A percentile compares a stretch with the other conserved stretches of the same genome.
These are phyloP conservation scores for Amazona vittata DNA, from an alignment of 2,113 vertebrate genomes.

Conservation along the genomic window DNA sequence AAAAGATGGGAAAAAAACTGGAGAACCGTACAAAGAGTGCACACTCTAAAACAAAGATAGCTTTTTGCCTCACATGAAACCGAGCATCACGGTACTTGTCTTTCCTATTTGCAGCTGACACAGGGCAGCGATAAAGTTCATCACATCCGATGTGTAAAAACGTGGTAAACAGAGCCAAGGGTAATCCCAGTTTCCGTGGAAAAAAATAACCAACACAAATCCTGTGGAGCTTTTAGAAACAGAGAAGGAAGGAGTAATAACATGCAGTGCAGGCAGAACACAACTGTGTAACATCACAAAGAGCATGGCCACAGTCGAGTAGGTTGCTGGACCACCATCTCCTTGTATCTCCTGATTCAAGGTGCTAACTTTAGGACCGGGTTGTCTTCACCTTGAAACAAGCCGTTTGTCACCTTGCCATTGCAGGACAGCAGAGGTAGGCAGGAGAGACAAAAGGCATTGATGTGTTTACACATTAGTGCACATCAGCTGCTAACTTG, in stretches of 20 bases:
- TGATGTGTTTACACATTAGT: neutral
- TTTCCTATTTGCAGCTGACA: constrained; percentile 25
- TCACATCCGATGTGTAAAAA: constrained; percentile 1
- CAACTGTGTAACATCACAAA: neutral
- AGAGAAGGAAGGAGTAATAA: neutral
- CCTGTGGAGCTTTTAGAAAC: neutral
- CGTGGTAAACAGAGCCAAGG: neutral
- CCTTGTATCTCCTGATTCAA: neutral
- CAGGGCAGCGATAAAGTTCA: neutral
- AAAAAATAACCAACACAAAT: neutral
- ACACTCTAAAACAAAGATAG: neutral
- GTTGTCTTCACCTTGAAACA: neutral
- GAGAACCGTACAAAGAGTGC: neutral
- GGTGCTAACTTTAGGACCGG: neutral
- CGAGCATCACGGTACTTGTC: neutral
- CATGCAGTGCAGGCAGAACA: neutral
- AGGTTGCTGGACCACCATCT: neutral
- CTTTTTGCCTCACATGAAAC: constrained; percentile 4
- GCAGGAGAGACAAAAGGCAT: neutral
- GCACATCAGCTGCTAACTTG: neutral
- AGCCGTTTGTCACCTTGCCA: neutral
- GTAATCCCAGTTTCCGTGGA: neutral
- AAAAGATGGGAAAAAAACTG: neutral
- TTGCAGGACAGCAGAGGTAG: neutral
- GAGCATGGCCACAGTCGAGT: neutral